A percentile compares a stretch with the other conserved stretches of the same genome.
phyloP scores from a whole-genome alignment of 2,888 invertebrate species.

The Parnassius mnemosyne region DNA sequence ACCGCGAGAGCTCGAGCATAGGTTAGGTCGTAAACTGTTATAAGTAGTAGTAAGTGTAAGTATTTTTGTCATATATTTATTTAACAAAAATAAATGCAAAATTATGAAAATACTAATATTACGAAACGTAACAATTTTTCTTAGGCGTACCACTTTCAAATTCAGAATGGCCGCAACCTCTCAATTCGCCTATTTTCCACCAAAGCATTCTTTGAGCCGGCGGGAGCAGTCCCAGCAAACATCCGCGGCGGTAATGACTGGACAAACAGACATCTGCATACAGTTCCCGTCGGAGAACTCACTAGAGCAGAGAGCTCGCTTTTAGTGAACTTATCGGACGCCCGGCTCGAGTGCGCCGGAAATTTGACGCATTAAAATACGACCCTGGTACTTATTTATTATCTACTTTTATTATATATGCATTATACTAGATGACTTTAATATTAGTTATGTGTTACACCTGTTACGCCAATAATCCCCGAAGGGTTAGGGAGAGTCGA shows the following conservation, averaged over 20 bases:
- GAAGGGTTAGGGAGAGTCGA: too few relatives aligned
- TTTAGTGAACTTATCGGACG: constrained; percentile 37
- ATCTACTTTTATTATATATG: too few relatives aligned
- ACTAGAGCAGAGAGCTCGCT: constrained; percentile 27
- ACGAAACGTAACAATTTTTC: too few relatives aligned
- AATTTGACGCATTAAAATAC: constrained; percentile 20
- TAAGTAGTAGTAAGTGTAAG: too few relatives aligned
- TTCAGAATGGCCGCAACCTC: neutral
- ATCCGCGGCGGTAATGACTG: constrained; percentile 77
- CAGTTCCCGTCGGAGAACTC: constrained; percentile 40
- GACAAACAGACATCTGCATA: constrained; percentile 83
- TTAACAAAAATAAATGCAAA: too few relatives aligned
- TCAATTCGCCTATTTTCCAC: constrained; percentile 20
- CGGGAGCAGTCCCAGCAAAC: constrained; percentile 38
- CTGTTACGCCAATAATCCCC: too few relatives aligned
- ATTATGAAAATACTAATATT: too few relatives aligned
- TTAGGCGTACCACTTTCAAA: neutral
- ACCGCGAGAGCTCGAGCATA: too few relatives aligned
- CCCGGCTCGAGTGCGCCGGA: constrained; percentile 8
- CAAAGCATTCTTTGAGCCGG: constrained; percentile 29
- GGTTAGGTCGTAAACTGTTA: too few relatives aligned
- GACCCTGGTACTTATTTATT: neutral
- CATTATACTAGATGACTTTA: too few relatives aligned
- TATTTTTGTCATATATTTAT: too few relatives aligned
- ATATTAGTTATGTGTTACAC: too few relatives aligned